phyloP scores from a whole-genome alignment of 2,797 vertebrate species.

The Pangasius macronema region DNA sequence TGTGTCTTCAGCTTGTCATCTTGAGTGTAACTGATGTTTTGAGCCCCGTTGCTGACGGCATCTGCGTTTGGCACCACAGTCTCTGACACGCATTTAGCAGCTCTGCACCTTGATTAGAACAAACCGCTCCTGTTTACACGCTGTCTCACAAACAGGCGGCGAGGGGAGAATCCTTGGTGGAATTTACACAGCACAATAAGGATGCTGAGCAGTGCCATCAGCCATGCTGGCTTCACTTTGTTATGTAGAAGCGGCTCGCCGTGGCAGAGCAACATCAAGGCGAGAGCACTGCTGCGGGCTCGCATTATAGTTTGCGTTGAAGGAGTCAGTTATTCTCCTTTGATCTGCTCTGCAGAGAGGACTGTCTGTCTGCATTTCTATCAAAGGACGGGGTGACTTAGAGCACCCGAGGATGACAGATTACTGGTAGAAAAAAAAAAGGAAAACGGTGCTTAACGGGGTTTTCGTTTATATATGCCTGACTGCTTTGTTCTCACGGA shows the following conservation, averaged over 20 bases:
- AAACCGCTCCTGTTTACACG: conserved; percentile 79
- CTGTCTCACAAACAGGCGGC: conserved; percentile 69
- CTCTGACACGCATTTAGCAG: conserved; percentile 60
- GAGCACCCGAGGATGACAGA: conserved; percentile 70
- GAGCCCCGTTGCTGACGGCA: conserved; percentile 64
- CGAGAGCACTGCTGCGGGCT: conserved; percentile 73
- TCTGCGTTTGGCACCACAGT: conserved; percentile 70
- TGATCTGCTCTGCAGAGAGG: conserved; percentile 81
- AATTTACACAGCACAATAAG: conserved; percentile 74
- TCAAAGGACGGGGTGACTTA: conserved; percentile 72
- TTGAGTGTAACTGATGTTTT: conserved; percentile 49
- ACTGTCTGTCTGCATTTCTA: conserved; percentile 77
- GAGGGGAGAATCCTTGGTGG: conserved; percentile 55
- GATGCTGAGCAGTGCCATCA: conserved; percentile 73
- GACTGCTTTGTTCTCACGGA: conserved; percentile 53
- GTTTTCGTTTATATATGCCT: conserved; percentile 56
- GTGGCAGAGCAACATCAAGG: conserved; percentile 73
- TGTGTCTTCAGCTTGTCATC: conserved; percentile 42
- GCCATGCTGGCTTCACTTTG: conserved; percentile 73
- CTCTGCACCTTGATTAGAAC: conserved; percentile 74
- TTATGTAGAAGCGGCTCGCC: conserved; percentile 73
- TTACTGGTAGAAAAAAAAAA: conserved; percentile 61
- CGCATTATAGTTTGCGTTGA: conserved; percentile 76
- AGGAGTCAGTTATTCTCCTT: conserved; percentile 75
- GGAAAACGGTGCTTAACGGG: conserved; percentile 59